Base-by-base conservation (phyloP, 2,113 vertebrate species). In the Megaleporinus macrocephalus region DNA sequence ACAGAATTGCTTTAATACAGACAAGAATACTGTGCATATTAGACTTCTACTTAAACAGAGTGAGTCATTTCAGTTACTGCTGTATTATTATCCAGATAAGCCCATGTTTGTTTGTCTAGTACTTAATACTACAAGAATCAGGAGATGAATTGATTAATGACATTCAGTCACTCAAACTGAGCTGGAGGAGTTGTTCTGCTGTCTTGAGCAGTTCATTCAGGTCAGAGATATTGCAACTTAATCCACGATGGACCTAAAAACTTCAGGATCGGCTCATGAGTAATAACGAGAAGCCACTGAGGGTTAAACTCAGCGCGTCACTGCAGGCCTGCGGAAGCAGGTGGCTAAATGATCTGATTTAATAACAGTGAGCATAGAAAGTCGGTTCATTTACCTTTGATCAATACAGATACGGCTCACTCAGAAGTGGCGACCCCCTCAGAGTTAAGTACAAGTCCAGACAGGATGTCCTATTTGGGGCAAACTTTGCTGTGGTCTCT, bases 361-460 rank as follows among this genome's bases (percentile, higher is more conserved):
- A 88, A 88, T 88, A 86, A 85, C 74, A 86, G 71, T 84, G 85
- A 71, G 74, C 70, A 81, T 70, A n/a, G 76, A 73, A 81, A 44
- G 68, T 80, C 87, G 29, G 69, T 80, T 81, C 75, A 30, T 78
- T 24, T 36, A 70, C 10, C 51, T 81, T 86, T 89, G 85, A 86
- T 88, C 84, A 88, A 89, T 87, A 87, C 68, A 87, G 86, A 83
- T 86, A 68, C 44, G 36, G 24, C 57, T 61, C 24, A 22, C 57
- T 61, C 63, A 55, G 49, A 78, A 51, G 5, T 78, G 20, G 62
- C 36, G 63, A 78, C 62, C 76, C 59, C 47, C 47, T n/a, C 76
- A 22, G 49, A 30, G 59, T 72, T 87, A 84, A 90, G 83, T 86
- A 84, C 80, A 86, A 78, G 86, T 84, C 78, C 87, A 90, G 88